phyloP scores from a whole-genome alignment of 2,888 invertebrate genomes.

The Camponotus fellah region DNA sequence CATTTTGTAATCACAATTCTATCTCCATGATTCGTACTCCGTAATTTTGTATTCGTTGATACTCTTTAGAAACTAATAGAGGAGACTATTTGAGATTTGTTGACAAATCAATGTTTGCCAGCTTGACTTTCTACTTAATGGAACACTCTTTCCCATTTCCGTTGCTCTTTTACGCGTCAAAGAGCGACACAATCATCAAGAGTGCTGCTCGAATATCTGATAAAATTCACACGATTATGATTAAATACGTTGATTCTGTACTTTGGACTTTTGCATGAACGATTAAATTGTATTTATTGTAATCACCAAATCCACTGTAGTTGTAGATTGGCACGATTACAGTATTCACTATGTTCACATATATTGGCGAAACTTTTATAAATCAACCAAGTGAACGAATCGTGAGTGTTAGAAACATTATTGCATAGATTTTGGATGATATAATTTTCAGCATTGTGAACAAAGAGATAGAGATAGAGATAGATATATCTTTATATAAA shows the following conservation, averaged over 20 bases:
- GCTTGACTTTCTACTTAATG: constrained; percentile 11
- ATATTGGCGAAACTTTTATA: neutral
- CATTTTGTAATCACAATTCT: constrained; percentile 21
- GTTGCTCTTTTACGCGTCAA: neutral
- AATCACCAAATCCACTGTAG: constrained; percentile 44
- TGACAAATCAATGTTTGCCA: constrained; percentile 14
- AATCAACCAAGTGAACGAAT: constrained; percentile 33
- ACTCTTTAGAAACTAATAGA: constrained; percentile 1
- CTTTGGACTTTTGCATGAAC: constrained; percentile 31
- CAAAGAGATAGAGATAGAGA: neutral
- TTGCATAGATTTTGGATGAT: neutral
- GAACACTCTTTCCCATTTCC: neutral
- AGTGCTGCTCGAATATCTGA: constrained; percentile 3
- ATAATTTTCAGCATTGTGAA: neutral
- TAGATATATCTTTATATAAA: neutral
- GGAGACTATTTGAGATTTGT: constrained; percentile 14
- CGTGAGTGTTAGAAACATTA: neutral
- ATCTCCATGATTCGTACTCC: neutral
- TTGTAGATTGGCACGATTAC: constrained; percentile 56
- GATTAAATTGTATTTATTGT: constrained; percentile 16
- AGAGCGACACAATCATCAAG: neutral
- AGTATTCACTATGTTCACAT: constrained; percentile 28
- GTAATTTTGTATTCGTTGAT: neutral
- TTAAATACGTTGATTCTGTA: neutral
- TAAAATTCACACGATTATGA: constrained; percentile 14